These are phyloP conservation scores for Zonotrichia leucophrys DNA, from an alignment of 2,113 vertebrate species.

Conservation along the genomic window DNA sequence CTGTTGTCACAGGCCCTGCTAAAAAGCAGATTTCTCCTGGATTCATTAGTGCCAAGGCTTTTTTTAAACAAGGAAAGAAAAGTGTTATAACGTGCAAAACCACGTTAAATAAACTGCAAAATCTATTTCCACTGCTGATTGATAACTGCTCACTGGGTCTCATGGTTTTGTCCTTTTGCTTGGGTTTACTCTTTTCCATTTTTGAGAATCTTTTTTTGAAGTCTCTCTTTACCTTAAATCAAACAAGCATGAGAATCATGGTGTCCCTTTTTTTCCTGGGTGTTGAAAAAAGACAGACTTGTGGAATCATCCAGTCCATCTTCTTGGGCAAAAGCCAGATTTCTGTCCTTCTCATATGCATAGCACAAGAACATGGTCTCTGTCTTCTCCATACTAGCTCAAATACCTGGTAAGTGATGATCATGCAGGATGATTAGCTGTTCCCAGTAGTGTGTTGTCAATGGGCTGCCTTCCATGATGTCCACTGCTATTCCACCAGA, in stretches of 20 bases:
- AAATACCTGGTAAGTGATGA: background rate
- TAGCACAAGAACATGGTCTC: background rate
- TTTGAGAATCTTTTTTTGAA: background rate
- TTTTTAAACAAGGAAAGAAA: background rate
- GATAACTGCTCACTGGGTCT: background rate
- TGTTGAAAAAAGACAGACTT: background rate
- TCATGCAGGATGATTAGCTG: background rate
- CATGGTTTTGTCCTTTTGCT: background rate
- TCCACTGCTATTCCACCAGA: background rate
- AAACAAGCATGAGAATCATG: background rate
- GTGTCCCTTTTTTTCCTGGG: background rate
- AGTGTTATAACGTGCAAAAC: background rate
- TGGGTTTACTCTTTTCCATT: background rate
- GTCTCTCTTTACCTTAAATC: background rate
- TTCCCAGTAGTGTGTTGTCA: background rate
- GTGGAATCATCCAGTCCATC: background rate
- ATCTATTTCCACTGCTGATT: background rate
- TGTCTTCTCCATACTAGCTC: background rate
- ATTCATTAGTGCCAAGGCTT: background rate
- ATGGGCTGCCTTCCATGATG: background rate
- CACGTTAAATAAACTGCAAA: background rate
- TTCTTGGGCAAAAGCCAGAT: background rate
- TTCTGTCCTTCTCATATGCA: background rate
- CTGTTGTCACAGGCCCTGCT: background rate
- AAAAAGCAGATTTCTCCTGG: background rate